Percentiles rank a stretch among this genome's conserved stretches.
Evolutionary conservation across 2,888 invertebrate species (phyloP).

Genomic region (Patella caerulea): DNA sequence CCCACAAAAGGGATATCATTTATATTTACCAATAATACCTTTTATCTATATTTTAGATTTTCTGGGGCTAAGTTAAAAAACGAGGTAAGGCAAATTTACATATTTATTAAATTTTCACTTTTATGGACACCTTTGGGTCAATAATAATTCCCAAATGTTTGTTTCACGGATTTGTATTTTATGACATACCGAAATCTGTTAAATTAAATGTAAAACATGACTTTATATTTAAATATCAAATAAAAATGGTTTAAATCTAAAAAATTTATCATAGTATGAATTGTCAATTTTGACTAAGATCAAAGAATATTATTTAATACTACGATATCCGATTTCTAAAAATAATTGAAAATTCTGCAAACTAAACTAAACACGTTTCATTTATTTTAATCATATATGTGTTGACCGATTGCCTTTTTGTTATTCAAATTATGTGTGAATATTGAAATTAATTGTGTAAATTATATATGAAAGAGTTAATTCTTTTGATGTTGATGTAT

Average conservation of each 20-base stretch:
- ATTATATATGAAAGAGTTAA: no score
- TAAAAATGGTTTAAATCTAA: neutral
- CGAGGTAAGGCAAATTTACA: slow-evolving; percentile 60
- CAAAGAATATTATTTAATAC: neutral
- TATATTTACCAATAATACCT: neutral
- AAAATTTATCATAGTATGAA: neutral
- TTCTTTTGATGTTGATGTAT: no score
- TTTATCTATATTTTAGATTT: slow-evolving; percentile 57
- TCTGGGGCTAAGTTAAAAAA: slow-evolving; percentile 69
- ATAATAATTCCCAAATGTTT: neutral
- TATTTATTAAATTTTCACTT: no score
- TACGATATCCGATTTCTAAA: neutral
- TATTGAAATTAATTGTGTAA: no score
- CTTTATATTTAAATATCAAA: neutral
- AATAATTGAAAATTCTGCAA: neutral
- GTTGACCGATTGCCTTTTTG: no score
- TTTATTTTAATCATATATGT: no score
- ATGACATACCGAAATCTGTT: no score
- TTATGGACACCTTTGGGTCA: no score
- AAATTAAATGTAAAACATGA: no score
- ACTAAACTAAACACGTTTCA: no score
- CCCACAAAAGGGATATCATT: no score
- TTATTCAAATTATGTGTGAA: no score
- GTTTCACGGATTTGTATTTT: neutral
- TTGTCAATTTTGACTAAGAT: neutral